Evolutionary conservation across 2,797 vertebrate genomes (phyloP), one percentile per base, ranked within the genome.

Genomic region (Rhinella marina): DNA sequence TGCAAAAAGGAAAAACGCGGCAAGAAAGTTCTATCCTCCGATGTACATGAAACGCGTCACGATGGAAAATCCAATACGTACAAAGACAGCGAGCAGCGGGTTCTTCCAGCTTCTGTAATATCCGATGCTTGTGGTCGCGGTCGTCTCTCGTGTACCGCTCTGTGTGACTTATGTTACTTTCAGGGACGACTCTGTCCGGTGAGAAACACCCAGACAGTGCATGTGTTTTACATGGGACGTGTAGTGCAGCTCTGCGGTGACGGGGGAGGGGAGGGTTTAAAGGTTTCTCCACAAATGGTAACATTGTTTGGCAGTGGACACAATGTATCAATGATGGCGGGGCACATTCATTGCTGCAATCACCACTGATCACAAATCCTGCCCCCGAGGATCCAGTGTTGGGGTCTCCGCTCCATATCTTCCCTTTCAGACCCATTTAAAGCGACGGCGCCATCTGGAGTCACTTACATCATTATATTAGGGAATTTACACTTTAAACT

Each of bases 51-150:
- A 82, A 72, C 64, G 41, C 62, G 62, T 12, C 32, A 16, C 75
- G 82, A 62, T 82, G 84, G 19, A 50, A 61, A 54, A 87, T 89
- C 85, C 85, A 89, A 84, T 89, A 73, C 80, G 73, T 79, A 21
- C 21, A 57, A 41, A 50, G 50, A 70, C 81, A 81, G 73, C 27
- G 75, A 78, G 73, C 82, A 54, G 62, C 79, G 72, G 73, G 81
- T 87, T 86, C 85, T 87, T 89, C 88, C 88, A 86, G 79, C 62
- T 54, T 41, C 52, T 41, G 85, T 77, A 17, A 50, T 57, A 11
- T 27, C 66, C 23, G 78, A 57, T 54, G 80, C 77, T 81, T 66
- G 29, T 70, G 29, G 32, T 23, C 54, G 6, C 25, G 29, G 62
- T 78, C 64, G 84, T 86, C 72, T 77, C 25, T 41, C 52, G 79